phyloP scores from a whole-genome alignment of 2,797 vertebrate species.

The Myotis pilosus region DNA sequence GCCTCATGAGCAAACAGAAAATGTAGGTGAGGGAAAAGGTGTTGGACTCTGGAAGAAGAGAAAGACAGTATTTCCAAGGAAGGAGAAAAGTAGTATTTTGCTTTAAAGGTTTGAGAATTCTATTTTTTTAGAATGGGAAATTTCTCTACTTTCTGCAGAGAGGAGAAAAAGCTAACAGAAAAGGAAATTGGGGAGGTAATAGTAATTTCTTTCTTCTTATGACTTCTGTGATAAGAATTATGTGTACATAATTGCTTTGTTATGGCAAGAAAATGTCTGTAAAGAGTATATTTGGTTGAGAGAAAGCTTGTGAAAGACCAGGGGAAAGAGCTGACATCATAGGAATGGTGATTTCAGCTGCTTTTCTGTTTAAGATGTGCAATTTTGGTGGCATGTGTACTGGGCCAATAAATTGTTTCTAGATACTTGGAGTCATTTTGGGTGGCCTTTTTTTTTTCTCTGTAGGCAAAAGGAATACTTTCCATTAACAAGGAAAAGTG shows the following conservation, averaged over 20 bases:
- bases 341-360: constrained; percentile 47
- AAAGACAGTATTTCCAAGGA: constrained; percentile 55
- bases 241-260: constrained; percentile 51
- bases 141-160: constrained; percentile 75
- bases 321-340: neutral
- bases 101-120: constrained; percentile 61
- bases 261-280: constrained; percentile 45
- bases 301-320: constrained; percentile 48
- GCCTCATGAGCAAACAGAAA: constrained; percentile 68
- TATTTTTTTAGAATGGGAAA: constrained; percentile 72
- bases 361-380: constrained; percentile 63
- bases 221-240: constrained; percentile 68
- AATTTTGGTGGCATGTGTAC: constrained; percentile 13
- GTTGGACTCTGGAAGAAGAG: constrained; percentile 62
- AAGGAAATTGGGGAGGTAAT: constrained; percentile 74
- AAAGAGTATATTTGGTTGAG: constrained; percentile 25
- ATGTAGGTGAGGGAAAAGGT: constrained; percentile 67
- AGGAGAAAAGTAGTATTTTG: constrained; percentile 47
- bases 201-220: constrained; percentile 64
- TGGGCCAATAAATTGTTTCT: constrained; percentile 62
- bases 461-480: constrained; percentile 49
- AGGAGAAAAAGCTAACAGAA: constrained; percentile 68
- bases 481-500: constrained; percentile 50
- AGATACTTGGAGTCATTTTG: constrained; percentile 52
- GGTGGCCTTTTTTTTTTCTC: constrained; percentile 24